These are phyloP conservation scores for Myotis planiceps DNA, from an alignment of 2,797 vertebrate genomes.

Conservation along the genomic window DNA sequence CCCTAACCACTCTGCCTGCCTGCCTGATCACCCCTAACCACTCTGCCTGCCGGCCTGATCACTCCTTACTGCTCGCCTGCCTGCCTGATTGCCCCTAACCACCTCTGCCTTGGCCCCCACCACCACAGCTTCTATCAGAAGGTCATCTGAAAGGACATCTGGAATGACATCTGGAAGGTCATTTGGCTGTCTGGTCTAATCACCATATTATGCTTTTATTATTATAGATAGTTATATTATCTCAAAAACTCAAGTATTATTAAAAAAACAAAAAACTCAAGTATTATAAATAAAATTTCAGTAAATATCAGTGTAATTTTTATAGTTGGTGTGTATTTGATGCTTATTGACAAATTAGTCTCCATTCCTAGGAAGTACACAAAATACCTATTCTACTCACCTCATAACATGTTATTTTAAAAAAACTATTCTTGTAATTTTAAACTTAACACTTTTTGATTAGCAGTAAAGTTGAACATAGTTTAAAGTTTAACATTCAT, in stretches of 20 bases:
- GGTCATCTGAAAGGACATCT: too few species aligned
- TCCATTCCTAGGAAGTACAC: not conserved
- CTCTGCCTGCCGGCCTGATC: too few species aligned
- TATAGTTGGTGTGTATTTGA: not conserved
- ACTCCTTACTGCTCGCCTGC: too few species aligned
- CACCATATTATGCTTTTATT: too few species aligned
- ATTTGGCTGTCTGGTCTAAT: too few species aligned
- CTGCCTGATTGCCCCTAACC: too few species aligned
- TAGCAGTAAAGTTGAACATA: not conserved
- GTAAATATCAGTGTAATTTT: not conserved
- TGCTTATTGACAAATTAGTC: not conserved
- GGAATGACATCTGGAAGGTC: too few species aligned
- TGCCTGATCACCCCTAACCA: too few species aligned
- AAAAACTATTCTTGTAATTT: not conserved
- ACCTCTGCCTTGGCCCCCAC: too few species aligned
- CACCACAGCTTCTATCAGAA: too few species aligned
- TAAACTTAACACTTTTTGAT: not conserved
- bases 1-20: too few species aligned
- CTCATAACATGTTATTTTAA: not conserved
- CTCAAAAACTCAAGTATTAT: not conserved
- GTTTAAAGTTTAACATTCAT: not conserved
- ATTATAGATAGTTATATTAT: not conserved
- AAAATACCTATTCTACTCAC: not conserved
- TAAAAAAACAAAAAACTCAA: not conserved
- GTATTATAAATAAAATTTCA: not conserved